These are phyloP conservation scores for Lycopodina hypogea DNA, from an alignment of 37 sponge, comb jelly and placozoan genomes.

Conservation along the genomic window DNA sequence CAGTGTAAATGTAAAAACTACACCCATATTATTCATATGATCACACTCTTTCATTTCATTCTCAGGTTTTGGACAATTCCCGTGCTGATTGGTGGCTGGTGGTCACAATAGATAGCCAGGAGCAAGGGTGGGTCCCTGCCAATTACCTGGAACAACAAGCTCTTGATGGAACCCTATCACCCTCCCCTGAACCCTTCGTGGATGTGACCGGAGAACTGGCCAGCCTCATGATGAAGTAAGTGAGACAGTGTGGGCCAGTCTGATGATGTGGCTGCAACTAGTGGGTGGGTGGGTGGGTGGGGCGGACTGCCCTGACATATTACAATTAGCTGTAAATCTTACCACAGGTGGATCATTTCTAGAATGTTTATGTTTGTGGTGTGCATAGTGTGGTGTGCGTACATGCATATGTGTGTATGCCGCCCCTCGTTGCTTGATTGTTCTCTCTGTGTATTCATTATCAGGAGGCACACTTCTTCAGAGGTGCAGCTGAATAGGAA, in stretches of 20 bases:
- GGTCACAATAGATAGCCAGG: background rate
- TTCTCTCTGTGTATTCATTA: no score
- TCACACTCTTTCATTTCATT: background rate
- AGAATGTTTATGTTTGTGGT: no score
- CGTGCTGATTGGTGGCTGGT: slow-evolving; percentile 71
- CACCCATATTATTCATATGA: background rate
- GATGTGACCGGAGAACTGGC: slow-evolving; percentile 43
- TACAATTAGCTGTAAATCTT: no score
- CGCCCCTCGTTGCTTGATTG: no score
- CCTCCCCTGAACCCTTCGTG: slow-evolving; percentile 33
- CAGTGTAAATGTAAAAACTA: no score
- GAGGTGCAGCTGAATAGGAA: slow-evolving; percentile 2
- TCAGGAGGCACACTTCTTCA: background rate
- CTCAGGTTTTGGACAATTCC: slow-evolving; percentile 53
- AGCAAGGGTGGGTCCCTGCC: slow-evolving; percentile 80
- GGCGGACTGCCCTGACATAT: no score
- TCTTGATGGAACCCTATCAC: background rate
- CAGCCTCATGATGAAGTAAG: slow-evolving; percentile 39
- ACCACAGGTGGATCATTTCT: no score
- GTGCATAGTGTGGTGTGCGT: no score
- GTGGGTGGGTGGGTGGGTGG: no score
- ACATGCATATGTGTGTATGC: no score
- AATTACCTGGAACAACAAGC: slow-evolving; percentile 40
- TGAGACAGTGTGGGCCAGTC: background rate
- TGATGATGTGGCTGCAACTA: no score